phyloP scores from a whole-genome alignment of 2,888 invertebrate genomes.

The Pherbina coryleti region DNA sequence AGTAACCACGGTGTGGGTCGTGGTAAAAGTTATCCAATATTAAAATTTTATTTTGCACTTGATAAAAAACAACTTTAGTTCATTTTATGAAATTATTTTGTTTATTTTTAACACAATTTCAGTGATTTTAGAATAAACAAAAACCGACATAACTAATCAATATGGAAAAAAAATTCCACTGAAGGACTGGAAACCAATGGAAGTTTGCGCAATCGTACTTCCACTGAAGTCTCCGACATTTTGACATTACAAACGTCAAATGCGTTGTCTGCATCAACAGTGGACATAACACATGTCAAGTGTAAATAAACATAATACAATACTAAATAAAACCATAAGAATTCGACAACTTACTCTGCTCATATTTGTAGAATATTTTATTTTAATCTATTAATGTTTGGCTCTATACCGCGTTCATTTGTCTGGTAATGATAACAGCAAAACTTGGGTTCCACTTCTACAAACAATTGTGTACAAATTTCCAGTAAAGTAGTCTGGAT shows the following conservation, averaged over 20 bases:
- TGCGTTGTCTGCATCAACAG: not conserved
- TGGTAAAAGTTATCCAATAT: conserved; percentile 21
- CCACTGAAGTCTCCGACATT: conserved; percentile 5
- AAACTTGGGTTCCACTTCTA: too few species aligned
- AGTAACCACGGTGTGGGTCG: conserved; percentile 23
- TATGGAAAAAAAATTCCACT: conserved; percentile 67
- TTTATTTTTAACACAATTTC: conserved; percentile 55
- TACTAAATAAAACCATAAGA: not conserved
- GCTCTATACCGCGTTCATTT: too few species aligned
- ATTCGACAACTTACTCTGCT: not conserved
- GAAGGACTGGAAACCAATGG: conserved; percentile 48
- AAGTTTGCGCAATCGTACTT: conserved; percentile 35
- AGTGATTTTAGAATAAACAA: conserved; percentile 63
- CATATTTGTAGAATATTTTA: not conserved
- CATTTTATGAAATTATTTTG: conserved; percentile 18
- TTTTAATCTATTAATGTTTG: not conserved
- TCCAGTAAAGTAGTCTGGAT: not conserved
- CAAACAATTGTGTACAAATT: too few species aligned
- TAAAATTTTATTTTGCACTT: conserved; percentile 20
- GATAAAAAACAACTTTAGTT: not conserved
- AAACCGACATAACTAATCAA: conserved; percentile 69
- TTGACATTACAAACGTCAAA: conserved; percentile 21
- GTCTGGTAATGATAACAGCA: too few species aligned
- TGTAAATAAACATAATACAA: not conserved
- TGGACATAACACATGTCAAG: not conserved